Evolutionary conservation across 2,888 invertebrate species (phyloP), one percentile per base, ranked within the genome.

Genomic region (Parnassius smintheus): DNA sequence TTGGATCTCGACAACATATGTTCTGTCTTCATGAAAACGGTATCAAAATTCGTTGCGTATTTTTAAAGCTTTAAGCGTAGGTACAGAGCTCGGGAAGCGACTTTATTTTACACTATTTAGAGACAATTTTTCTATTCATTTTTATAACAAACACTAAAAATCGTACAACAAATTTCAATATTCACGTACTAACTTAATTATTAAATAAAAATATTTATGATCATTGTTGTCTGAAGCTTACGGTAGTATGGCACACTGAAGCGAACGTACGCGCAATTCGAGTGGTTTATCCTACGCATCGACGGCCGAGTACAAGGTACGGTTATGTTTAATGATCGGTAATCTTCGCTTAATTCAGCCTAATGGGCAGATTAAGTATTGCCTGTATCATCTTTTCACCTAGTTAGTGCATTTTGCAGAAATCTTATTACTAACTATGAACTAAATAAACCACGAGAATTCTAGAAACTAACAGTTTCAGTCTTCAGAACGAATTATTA

Each of bases 311-410:
- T 13, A 62, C 61, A 59, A 59, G 49, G 59, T 62, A 69, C 64
- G 55, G 63, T 64, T 65, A 57, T 68, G 56, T 64, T 62, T 66
- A 70, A 70, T 68, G 68, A 70, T 71, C 62, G 64, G 62, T 66
- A 68, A 70, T 68, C 66, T 67, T 61, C 64, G 56, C 62, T 67
- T 70, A 67, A 70, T 68, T 68, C 67, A 54, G 62, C 64, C 58
- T 70, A 68, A 70, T 68, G 65, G 65, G 56, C 57, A 45, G 66
- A 51, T 61, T 70, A 67, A 71, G 70, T 66, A 65, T 44, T 8
- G 64, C 44, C 35, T 65, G 60, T 60, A 45, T 35, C 58, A 62
- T 56, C 53, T 59, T 54, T 67, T 64, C 62, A 62, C 65, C 62
- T 60, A 64, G 56, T 64, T 64, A 59, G 56, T 49, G 62, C 59